phyloP scores from a whole-genome alignment of 2,797 vertebrate genomes.

The Sarcophilus harrisii region DNA sequence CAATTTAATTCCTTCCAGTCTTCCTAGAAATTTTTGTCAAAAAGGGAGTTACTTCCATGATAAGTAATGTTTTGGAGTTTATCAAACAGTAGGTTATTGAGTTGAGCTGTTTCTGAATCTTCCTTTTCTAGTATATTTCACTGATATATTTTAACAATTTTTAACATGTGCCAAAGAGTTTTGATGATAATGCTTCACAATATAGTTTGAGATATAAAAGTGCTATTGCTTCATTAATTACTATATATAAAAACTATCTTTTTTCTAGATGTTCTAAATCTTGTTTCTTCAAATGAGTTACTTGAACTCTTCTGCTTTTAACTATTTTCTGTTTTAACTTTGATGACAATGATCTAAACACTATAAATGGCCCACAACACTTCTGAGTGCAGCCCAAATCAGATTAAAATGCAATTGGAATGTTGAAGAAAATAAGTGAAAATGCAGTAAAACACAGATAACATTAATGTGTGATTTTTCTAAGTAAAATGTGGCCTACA shows the following conservation, averaged over 20 bases:
- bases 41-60: neutral
- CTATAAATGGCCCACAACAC: neutral
- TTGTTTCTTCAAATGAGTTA: neutral
- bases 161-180: neutral
- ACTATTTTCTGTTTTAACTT: neutral
- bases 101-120: neutral
- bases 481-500: neutral
- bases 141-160: neutral
- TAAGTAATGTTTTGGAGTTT: neutral
- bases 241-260: neutral
- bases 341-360: neutral
- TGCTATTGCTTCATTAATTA: neutral
- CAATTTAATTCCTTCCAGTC: neutral
- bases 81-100: neutral
- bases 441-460: neutral
- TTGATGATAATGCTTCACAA: neutral
- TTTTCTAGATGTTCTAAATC: neutral
- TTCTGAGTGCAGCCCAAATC: neutral
- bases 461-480: neutral
- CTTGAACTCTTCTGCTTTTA: neutral
- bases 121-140: neutral
- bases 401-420: neutral
- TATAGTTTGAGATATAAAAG: neutral
- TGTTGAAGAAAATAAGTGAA: neutral
- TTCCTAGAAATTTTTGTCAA: neutral